These are phyloP conservation scores for Corvus cornix DNA, from an alignment of 2,113 vertebrate species.

Conservation along the genomic window DNA sequence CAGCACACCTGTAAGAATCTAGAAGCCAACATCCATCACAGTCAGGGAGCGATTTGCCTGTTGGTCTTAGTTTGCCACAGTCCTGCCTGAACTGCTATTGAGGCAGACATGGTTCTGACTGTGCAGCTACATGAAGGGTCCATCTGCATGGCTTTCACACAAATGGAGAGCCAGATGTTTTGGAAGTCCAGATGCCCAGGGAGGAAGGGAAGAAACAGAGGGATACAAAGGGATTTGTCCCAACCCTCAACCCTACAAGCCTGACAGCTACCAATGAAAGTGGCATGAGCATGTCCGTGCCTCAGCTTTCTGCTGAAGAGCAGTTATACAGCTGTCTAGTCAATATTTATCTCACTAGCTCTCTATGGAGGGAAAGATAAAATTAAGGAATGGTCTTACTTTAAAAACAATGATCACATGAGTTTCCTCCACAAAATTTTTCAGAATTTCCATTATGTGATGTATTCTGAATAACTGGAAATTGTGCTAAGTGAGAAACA, in stretches of 20 bases:
- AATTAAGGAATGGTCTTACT: not conserved
- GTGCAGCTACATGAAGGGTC: rapidly evolving
- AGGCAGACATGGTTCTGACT: not conserved
- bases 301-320: not conserved
- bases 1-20: not conserved
- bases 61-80: not conserved
- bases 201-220: not conserved
- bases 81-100: not conserved
- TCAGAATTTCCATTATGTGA: constrained; percentile 36
- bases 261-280: not conserved
- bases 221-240: not conserved
- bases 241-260: not conserved
- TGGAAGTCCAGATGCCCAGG: not conserved
- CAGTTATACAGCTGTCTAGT: not conserved
- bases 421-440: not conserved
- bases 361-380: not conserved
- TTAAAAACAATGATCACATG: not conserved
- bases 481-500: not conserved
- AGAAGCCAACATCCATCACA: not conserved
- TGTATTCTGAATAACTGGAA: not conserved
- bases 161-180: not conserved
- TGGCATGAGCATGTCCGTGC: not conserved
- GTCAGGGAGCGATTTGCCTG: not conserved
- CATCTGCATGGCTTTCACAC: not conserved
- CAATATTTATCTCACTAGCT: not conserved